Percentiles rank a stretch among this genome's conserved stretches.
Conservation (phyloP, 2,888 invertebrate species). For the Lasioglossum villosulum region DNA sequence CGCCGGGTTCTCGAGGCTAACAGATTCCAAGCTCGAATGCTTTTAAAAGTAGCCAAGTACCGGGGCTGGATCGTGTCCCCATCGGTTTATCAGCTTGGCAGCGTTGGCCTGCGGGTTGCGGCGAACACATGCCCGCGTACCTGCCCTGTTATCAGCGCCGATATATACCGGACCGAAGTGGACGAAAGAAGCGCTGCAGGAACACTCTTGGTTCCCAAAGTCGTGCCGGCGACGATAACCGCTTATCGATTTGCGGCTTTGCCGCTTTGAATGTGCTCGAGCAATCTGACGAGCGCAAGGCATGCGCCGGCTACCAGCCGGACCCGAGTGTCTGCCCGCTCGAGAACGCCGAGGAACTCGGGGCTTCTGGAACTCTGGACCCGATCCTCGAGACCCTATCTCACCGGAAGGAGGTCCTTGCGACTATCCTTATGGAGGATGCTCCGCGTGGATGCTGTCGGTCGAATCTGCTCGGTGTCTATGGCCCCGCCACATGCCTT, state of each 20-base stretch:
- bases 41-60: conserved; percentile 26
- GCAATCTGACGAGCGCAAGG: conserved; percentile 76
- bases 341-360: conserved; percentile 27
- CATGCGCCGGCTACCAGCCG: conserved; percentile 68
- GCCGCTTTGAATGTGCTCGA: conserved; percentile 75
- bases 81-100: conserved; percentile 26
- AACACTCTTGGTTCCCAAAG: conserved; percentile 22
- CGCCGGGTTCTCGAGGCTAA: not conserved
- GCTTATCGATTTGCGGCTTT: conserved; percentile 76
- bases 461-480: conserved; percentile 23
- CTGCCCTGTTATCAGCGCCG: conserved; percentile 66
- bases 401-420: conserved; percentile 48
- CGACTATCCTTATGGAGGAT: conserved; percentile 40
- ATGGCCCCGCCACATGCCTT: conserved; percentile 24
- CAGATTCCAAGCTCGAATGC: not conserved
- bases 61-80: conserved; percentile 8
- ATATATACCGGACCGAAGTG: conserved; percentile 49
- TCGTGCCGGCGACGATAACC: conserved; percentile 58
- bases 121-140: conserved; percentile 29
- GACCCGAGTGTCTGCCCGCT: conserved; percentile 55
- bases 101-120: conserved; percentile 10
- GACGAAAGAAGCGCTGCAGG: conserved; percentile 42
- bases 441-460: conserved; percentile 40
- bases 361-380: conserved; percentile 61
- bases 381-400: conserved; percentile 8